These are phyloP conservation scores for Drepana falcataria DNA, from an alignment of 2,888 invertebrate genomes.

Conservation along the genomic window DNA sequence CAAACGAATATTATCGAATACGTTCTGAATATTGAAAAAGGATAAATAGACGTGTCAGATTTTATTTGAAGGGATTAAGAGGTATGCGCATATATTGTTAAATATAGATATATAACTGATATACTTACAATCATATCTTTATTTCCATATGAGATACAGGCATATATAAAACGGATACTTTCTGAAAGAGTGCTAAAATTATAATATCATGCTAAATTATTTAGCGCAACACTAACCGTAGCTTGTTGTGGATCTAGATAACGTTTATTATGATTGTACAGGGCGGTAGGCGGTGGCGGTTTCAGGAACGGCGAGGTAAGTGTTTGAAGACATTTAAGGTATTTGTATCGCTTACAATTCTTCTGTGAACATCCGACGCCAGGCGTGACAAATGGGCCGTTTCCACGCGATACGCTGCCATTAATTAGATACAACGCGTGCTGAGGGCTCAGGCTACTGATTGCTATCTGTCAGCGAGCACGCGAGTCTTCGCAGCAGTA, in stretches of 20 bases:
- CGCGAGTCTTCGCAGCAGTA: conserved; percentile 46
- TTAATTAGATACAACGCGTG: conserved; percentile 69
- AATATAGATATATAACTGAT: too few relatives aligned
- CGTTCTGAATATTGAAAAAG: too few relatives aligned
- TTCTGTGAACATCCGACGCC: conserved; percentile 69
- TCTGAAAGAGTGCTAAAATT: too few relatives aligned
- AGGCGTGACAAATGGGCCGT: conserved; percentile 62
- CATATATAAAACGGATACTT: too few relatives aligned
- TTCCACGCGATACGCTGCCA: conserved; percentile 65
- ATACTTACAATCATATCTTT: too few relatives aligned
- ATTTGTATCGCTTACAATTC: conserved; percentile 74
- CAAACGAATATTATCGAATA: too few relatives aligned
- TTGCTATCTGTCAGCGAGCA: conserved; percentile 69
- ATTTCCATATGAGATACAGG: too few relatives aligned
- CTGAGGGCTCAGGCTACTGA: conserved; percentile 32
- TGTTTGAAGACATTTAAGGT: conserved; percentile 69
- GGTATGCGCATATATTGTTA: too few relatives aligned
- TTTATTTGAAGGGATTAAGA: too few relatives aligned
- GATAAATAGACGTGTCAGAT: too few relatives aligned
- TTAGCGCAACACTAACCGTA: too few relatives aligned
- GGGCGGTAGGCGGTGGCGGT: conserved; percentile 41
- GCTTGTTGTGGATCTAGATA: conserved; percentile 22
- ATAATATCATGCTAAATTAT: too few relatives aligned
- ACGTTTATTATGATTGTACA: conserved; percentile 60
- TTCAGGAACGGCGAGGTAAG: conserved; percentile 49